phyloP scores from a whole-genome alignment of 2,797 vertebrate genomes.

The Periophthalmus magnuspinnatus region DNA sequence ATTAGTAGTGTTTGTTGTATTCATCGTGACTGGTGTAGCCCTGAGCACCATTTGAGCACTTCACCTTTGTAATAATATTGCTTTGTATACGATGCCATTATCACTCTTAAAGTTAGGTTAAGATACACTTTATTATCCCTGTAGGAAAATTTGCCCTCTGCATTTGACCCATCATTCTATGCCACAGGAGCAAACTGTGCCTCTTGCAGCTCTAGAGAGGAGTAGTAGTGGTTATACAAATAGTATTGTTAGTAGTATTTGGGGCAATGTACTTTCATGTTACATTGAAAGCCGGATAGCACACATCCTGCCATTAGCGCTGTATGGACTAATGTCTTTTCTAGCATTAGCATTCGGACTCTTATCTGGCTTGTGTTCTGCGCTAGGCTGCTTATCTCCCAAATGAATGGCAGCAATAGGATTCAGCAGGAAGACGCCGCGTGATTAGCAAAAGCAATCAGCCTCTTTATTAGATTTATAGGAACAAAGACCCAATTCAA shows the following conservation, averaged over 20 bases:
- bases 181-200: too few relatives aligned
- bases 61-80: too few relatives aligned
- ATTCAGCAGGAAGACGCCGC: conserved; percentile 73
- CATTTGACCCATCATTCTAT: too few relatives aligned
- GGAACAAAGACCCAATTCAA: conserved; percentile 76
- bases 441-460: conserved; percentile 86
- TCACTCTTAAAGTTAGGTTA: too few relatives aligned
- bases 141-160: too few relatives aligned
- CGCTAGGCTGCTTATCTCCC: conserved; percentile 78
- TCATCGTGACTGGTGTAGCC: too few relatives aligned
- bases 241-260: not conserved
- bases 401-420: conserved; percentile 86
- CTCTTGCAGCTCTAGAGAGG: too few relatives aligned
- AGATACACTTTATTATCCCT: too few relatives aligned
- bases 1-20: too few relatives aligned
- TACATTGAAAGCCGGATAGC: not conserved
- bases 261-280: not conserved
- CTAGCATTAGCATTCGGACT: not conserved
- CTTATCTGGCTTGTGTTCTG: conserved; percentile 70
- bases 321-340: not conserved
- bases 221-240: too few relatives aligned
- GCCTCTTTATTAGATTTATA: conserved; percentile 81
- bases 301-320: conserved; percentile 7
- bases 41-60: too few relatives aligned
- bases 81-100: too few relatives aligned